Base-by-base conservation (phyloP, 2,888 invertebrate species). In the Drosophila recens region DNA sequence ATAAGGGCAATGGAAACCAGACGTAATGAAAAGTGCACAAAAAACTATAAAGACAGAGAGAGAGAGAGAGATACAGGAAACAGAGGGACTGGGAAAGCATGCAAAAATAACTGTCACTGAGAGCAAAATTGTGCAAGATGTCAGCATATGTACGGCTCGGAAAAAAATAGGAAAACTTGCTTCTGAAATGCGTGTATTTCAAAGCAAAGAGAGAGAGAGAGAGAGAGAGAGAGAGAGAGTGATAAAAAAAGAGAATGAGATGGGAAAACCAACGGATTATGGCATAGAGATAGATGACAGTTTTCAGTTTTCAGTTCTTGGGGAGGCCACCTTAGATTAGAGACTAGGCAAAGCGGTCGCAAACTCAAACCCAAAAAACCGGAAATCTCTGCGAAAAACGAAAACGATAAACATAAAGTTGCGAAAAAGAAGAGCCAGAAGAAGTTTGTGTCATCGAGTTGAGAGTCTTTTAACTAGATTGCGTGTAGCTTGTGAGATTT, bases 1-100 rank as follows among this genome's bases (percentile, higher is more conserved):
- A 87, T 75, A 82, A 79, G 80, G 69, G 72, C 74, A 78, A 79
- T 84, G 74, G 58, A 66, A 77, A 67, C 57, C 67, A 76, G 67
- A 74, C 54, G 71, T 75, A 82, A 66, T 76, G 79, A 75, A 74
- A 76, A 57, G 67, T 54, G 59, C 57, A 77, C 61, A 72, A 72
- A 69, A 71, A 69, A 66, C n/a, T 27, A 45, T 54, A 48, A 20
- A 54, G 45, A 51, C 34, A 36, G 23, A 38, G 9, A 36, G 1
- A n/a, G 45, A 46, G 13, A 36, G 13, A 42, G 38, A 58, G 40
- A 58, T 48, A 67, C 56, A 62, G 56, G 67, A 78, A 62, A 57
- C 58, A 10, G 33, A n/a, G 17, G 20, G 34, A 63, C 38, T 33
- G 42, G 43, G 30, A 45, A 11, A 56, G 15, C 34, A 46, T 15